Evolutionary conservation across 2,888 invertebrate genomes (phyloP).

Genomic region (Deilephila porcellus): DNA sequence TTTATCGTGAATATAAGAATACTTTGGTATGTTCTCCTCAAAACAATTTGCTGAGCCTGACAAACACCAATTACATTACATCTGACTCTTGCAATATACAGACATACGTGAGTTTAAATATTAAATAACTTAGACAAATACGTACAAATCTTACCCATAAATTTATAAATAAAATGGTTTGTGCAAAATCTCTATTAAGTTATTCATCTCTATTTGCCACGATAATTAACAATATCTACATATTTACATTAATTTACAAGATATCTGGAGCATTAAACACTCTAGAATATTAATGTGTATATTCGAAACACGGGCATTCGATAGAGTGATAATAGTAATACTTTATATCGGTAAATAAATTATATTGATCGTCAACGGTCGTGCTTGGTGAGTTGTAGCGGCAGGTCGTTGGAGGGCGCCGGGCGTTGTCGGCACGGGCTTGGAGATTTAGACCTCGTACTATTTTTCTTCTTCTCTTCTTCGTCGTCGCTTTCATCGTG

Average conservation of each 20-base stretch:
- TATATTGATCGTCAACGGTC: conserved; percentile 80
- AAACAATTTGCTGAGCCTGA: conserved; percentile 15
- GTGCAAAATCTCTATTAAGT: conserved; percentile 67
- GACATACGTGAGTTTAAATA: conserved; percentile 6
- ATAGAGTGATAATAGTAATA: conserved; percentile 68
- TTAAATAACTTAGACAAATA: conserved; percentile 26
- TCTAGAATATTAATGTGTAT: conserved; percentile 70
- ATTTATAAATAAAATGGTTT: conserved; percentile 46
- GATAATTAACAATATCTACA: conserved; percentile 72
- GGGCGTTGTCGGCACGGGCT: conserved; percentile 70
- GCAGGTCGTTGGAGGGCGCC: conserved; percentile 79
- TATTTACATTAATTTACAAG: conserved; percentile 79
- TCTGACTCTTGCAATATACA: conserved; percentile 4
- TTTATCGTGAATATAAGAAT: conserved; percentile 21
- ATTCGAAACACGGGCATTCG: conserved; percentile 69
- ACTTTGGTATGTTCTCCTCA: conserved; percentile 29
- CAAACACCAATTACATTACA: conserved; percentile 21
- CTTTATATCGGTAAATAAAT: conserved; percentile 64
- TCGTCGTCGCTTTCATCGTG: conserved; percentile 91
- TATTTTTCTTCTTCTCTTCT: conserved; percentile 71
- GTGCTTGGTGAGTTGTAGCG: conserved; percentile 89
- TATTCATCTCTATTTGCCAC: conserved; percentile 56
- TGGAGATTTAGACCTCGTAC: conserved; percentile 78
- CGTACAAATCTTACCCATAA: conserved; percentile 32
- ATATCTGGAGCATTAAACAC: conserved; percentile 68